Evolutionary conservation across 1,140 invertebrate genomes (phyloP).

Genomic region (Cryptotermes secundus): DNA sequence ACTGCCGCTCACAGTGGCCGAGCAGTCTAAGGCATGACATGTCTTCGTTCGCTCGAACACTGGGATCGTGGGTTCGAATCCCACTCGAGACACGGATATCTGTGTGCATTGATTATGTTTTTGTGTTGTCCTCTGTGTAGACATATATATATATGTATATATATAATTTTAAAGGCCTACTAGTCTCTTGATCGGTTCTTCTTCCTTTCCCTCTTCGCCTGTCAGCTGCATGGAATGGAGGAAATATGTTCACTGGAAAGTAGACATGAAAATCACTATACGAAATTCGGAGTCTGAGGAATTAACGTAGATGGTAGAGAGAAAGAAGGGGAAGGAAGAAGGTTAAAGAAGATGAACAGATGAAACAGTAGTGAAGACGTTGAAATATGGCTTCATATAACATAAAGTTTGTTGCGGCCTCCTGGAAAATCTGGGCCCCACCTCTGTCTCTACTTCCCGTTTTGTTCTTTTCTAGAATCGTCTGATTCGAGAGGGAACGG

Average conservation of each 20-base stretch:
- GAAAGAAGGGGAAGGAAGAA: slow-evolving; percentile 10
- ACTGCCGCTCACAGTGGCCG: too few species aligned
- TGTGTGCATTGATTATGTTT: too few species aligned
- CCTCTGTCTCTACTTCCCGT: not conserved
- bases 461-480: not conserved
- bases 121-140: too few species aligned
- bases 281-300: not conserved
- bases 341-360: not conserved
- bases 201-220: not conserved
- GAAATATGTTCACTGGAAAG: not conserved
- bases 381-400: not conserved
- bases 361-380: not conserved
- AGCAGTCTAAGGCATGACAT: too few species aligned
- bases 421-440: not conserved
- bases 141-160: too few species aligned
- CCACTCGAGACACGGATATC: too few species aligned
- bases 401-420: not conserved
- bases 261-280: not conserved
- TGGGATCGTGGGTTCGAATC: too few species aligned
- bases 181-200: not conserved
- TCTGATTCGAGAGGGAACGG: not conserved
- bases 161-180: too few species aligned
- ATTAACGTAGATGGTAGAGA: not conserved
- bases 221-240: not conserved
- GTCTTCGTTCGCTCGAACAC: too few species aligned